Evolutionary conservation across 23 tunicate genomes (phyloP), one percentile per base, ranked within the genome.

Genomic region (Trididemnum miniatum): DNA sequence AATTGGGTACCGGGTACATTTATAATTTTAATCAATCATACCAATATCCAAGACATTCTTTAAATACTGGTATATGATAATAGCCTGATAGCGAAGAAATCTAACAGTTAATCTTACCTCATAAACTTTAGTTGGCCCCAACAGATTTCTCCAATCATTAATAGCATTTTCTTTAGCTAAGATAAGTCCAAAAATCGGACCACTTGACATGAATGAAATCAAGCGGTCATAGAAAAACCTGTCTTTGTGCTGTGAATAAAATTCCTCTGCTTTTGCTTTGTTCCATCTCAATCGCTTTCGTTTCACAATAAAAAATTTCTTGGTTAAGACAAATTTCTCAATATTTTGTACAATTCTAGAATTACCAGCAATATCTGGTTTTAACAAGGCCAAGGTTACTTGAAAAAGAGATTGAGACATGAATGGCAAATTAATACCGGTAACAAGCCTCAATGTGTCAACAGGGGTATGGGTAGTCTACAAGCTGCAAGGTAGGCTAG

Each of bases 111-210:
- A n/a, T n/a, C 38, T 69, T 3, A 86, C 97, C 78, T 79, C 33
- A 73, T 57, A 84, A 22, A 84, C 89, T 75, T 88, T 93, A 15
- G 98, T 88, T 18, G 89, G 89, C 3, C 98, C 98, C 63, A 93
- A 84, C 0, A 93, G 59, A 18, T 54, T 51, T 37, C 98, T 73
- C 98, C 98, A 93, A 7, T 84, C 89, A 31, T 24, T 0, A 29
- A 93, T 88, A n/a, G 93, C 86, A 65, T 88, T 79, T 37, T 54
- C 71, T 50, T 81, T 91, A 9, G 91, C 89, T 35, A 93, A 78
- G 1, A 88, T 52, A 20, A 93, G 34, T 0, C 89, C 98, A 32
- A 76, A 51, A n/a, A 88, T 80, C 23, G 93, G 93, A 5, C 98
- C 98, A 64, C 80, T 85, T 29, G 93, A 52, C 89, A 80, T 93